Base-by-base conservation (phyloP, 2,888 invertebrate species). In the Eristalinus aeneus region DNA sequence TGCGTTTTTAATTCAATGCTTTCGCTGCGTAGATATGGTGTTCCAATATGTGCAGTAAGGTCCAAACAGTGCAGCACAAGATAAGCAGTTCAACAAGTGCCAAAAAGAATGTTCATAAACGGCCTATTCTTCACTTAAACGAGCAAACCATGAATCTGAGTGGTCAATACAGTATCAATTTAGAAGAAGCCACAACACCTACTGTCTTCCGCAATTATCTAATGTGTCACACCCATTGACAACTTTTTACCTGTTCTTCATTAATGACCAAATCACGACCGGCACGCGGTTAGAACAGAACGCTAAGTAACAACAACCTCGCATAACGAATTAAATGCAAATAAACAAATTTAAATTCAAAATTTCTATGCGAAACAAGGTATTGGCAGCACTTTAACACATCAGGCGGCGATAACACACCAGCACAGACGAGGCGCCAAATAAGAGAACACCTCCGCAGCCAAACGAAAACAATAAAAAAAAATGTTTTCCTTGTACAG, bases 371-470 rank as follows among this genome's bases (percentile, higher is more conserved):
- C 27, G 2, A 22, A 56, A 22, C 22, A 12, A 36, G 22, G 23
- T 11, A 1, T 46, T 32, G 75, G 32, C 67, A 60, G 60, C 16
- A 60, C 67, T 60, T 2, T 0, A 16, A 4, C 46, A 16, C 16
- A 11, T 12, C 11, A 34, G 4, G 22, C 27, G 12, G 11, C 16
- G 10, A 1, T 22, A 58, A 6, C 32, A 39, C 53, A 65, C 12
- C 10, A 4, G 22, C 27, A 76, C 68, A 76, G 61, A 61, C 61
- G 34, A 20, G 61, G 76, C 63, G 61, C 27, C 8, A 34, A 74
- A 58, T 67, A 22, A 46, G 11, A 20, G n/a, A 58, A 58, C 56
- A 2, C 36, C 8, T 6, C 27, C 11, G 10, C 5, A n/a, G 32
- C 5, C 4, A 39, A 16, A 11, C n/a, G 0, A 20, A 36, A 36